Conservation (phyloP, 2,888 invertebrate species). For the Diadegma fenestrale region DNA sequence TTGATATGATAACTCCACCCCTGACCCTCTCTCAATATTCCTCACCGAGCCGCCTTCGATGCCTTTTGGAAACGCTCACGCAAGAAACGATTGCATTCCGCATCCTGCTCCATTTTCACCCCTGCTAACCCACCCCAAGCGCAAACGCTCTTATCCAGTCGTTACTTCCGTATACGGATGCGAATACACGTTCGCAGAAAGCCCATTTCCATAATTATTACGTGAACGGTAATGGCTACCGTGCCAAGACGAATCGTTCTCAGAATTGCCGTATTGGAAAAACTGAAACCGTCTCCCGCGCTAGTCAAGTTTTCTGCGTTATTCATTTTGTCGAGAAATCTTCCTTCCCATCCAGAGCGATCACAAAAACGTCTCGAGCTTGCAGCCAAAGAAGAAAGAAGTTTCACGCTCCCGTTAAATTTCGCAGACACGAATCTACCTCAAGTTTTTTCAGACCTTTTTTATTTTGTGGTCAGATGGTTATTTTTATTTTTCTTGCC, state of each 20-base stretch:
- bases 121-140: constrained; percentile 1
- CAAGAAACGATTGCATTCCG: constrained; percentile 69
- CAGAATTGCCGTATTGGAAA: constrained; percentile 5
- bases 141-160: constrained; percentile 62
- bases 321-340: background rate
- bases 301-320: background rate
- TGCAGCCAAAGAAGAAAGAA: background rate
- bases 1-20: constrained; percentile 74
- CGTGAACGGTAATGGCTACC: constrained; percentile 57
- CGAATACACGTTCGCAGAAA: constrained; percentile 71
- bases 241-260: constrained; percentile 36
- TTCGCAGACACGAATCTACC: background rate
- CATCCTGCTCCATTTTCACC: constrained; percentile 10
- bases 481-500: background rate
- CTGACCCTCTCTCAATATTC: constrained; percentile 49
- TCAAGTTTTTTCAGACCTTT: background rate
- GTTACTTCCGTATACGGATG: constrained; percentile 68
- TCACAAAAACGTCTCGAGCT: background rate
- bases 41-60: constrained; percentile 23
- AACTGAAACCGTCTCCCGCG: background rate
- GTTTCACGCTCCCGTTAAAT: background rate
- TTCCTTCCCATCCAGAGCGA: background rate
- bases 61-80: constrained; percentile 59
- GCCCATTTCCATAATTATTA: constrained; percentile 74
- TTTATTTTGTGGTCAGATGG: background rate